Percentiles rank a stretch among this genome's conserved stretches.
These are phyloP conservation scores for Leptinotarsa lineolata DNA, from an alignment of 1,140 invertebrate genomes.

Conservation along the genomic window DNA sequence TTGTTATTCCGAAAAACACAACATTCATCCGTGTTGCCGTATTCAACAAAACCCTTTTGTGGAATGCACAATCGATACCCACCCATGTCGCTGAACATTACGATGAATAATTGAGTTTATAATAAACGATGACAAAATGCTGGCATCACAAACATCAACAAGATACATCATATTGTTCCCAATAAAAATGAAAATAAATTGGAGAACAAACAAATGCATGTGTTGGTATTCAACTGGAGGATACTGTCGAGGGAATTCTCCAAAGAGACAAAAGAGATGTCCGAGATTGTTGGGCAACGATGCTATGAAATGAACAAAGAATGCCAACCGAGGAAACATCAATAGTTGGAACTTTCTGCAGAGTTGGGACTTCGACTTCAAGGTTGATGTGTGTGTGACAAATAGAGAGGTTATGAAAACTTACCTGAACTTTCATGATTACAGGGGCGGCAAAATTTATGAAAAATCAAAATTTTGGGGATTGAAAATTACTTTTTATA, in stretches of 20 bases:
- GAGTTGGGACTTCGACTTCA: no score
- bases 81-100: background rate
- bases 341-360: background rate
- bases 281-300: background rate
- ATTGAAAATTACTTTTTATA: no score
- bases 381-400: no score
- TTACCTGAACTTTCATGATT: no score
- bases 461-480: no score
- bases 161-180: background rate
- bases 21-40: no score
- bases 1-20: no score
- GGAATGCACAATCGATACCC: background rate
- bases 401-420: no score
- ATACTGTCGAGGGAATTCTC: background rate
- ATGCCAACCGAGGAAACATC: background rate
- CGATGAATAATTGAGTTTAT: constrained; percentile 3
- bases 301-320: background rate
- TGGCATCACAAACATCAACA: constrained; percentile 2
- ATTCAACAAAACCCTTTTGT: background rate
- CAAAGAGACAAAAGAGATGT: background rate
- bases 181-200: constrained; percentile 9
- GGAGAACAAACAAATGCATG: background rate
- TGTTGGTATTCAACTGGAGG: background rate
- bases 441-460: no score
- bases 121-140: constrained; percentile 6